Evolutionary conservation across 2,113 vertebrate species (phyloP).

Genomic region (human): GRCh38 chr4:148206001-148206500

Average conservation of each 20-base stretch:
- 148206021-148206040: background rate
- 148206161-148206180: no score
- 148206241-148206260: background rate
- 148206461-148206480: background rate
- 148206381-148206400: background rate
- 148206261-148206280: background rate
- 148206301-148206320: background rate
- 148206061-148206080: background rate
- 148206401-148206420: background rate
- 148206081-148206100: background rate
- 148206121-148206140: background rate
- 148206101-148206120: background rate
- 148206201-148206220: background rate
- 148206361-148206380: background rate
- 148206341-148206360: background rate
- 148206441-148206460: background rate
- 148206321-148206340: background rate
- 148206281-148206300: background rate
- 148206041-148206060: background rate
- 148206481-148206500: background rate
- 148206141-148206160: background rate
- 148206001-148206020: fast-evolving
- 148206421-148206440: background rate
- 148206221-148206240: background rate
- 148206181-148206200: background rate